A percentile compares a stretch with the other conserved stretches of the same genome.
Evolutionary conservation across 2,797 vertebrate species (phyloP).

Genomic region (Enoplosus armatus): DNA sequence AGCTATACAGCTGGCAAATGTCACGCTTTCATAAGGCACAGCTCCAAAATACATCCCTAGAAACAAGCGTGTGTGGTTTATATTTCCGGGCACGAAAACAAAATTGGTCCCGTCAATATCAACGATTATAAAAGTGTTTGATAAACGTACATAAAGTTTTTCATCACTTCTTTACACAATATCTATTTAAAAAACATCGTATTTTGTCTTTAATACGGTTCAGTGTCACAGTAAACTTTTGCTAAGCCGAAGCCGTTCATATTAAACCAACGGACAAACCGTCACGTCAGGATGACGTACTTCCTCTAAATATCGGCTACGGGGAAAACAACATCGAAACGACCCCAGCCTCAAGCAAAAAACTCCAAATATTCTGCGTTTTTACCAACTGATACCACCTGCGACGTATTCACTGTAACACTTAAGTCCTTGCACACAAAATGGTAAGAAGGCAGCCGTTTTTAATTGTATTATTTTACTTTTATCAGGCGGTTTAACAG

Average conservation of each 20-base stretch:
- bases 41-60: slow-evolving; percentile 57
- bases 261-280: slow-evolving; percentile 22
- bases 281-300: slow-evolving; percentile 38
- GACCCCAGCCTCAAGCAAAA: slow-evolving; percentile 65
- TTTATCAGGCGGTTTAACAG: neutral
- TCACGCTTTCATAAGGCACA: slow-evolving; percentile 44
- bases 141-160: fast-evolving
- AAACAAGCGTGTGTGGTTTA: neutral
- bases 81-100: slow-evolving; percentile 15
- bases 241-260: neutral
- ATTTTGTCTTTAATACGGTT: neutral
- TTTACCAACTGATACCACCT: neutral
- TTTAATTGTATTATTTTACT: fast-evolving
- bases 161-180: fast-evolving
- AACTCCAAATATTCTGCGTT: slow-evolving; percentile 17
- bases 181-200: fast-evolving
- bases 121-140: fast-evolving
- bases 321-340: slow-evolving; percentile 80
- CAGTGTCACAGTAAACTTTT: neutral
- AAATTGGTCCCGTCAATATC: fast-evolving
- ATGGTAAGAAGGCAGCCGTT: slow-evolving; percentile 76
- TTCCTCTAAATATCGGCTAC: slow-evolving; percentile 79
- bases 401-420: slow-evolving; percentile 4
- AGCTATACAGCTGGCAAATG: neutral
- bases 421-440: slow-evolving; percentile 44